Evolutionary conservation across 92 coral and sea anemone genomes (phyloP).

Genomic region (Desmophyllum pertusum): DNA sequence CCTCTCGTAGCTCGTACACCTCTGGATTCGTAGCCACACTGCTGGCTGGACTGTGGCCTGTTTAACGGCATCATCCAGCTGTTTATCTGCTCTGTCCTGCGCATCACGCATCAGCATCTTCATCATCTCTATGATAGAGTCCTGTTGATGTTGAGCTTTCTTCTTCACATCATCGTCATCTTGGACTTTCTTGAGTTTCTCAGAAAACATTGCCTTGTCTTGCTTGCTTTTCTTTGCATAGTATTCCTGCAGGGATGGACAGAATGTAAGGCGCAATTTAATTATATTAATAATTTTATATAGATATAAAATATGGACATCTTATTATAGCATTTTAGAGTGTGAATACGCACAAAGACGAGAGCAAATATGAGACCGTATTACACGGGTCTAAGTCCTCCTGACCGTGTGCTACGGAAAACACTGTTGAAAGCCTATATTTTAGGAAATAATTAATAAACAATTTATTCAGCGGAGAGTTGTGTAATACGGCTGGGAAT

Average conservation of each 20-base stretch:
- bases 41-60: conserved; percentile 68
- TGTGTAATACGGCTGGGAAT: too few relatives aligned
- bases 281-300: too few relatives aligned
- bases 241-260: conserved; percentile 31
- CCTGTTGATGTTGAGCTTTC: conserved; percentile 85
- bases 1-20: conserved; percentile 79
- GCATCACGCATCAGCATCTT: conserved; percentile 96
- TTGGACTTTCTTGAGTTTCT: conserved; percentile 76
- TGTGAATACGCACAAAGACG: too few relatives aligned
- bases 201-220: conserved; percentile 66
- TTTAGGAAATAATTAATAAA: too few relatives aligned
- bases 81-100: conserved; percentile 83
- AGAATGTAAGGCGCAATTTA: not conserved
- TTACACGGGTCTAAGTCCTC: too few relatives aligned
- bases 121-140: conserved; percentile 91
- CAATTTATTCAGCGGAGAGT: too few relatives aligned
- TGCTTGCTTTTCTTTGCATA: conserved; percentile 75
- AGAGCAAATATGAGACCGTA: too few relatives aligned
- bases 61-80: conserved; percentile 83
- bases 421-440: too few relatives aligned
- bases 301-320: not conserved
- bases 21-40: conserved; percentile 86
- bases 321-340: too few relatives aligned
- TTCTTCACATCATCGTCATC: conserved; percentile 68
- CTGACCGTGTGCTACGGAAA: too few relatives aligned